A percentile compares a stretch with the other conserved stretches of the same genome.
Evolutionary conservation across 2,888 invertebrate genomes (phyloP).

Genomic region (Coenonympha arcania): DNA sequence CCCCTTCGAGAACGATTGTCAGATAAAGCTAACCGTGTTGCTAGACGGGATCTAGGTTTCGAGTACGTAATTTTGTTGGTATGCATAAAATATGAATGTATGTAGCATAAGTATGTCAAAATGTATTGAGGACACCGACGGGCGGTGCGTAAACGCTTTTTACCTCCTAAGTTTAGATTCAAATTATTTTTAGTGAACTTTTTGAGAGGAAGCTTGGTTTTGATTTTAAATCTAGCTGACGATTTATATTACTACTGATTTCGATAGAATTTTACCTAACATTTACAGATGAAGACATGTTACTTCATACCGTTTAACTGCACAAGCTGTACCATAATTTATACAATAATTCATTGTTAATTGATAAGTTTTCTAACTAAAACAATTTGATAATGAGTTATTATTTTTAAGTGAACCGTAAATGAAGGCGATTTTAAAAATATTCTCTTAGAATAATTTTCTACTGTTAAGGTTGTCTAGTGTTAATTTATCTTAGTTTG

Average conservation of each 20-base stretch:
- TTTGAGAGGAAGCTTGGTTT: too few relatives aligned
- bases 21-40: slow-evolving; percentile 64
- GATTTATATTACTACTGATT: too few relatives aligned
- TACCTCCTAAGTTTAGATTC: slow-evolving; percentile 21
- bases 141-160: slow-evolving; percentile 34
- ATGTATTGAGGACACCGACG: slow-evolving; percentile 44
- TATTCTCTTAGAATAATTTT: background rate
- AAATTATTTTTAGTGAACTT: too few relatives aligned
- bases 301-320: too few relatives aligned
- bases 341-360: too few relatives aligned
- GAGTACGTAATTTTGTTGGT: slow-evolving; percentile 55
- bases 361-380: too few relatives aligned
- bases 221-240: too few relatives aligned
- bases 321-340: too few relatives aligned
- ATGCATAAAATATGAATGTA: slow-evolving; percentile 42
- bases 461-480: background rate
- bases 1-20: slow-evolving; percentile 30
- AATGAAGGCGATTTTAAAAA: background rate
- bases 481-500: background rate
- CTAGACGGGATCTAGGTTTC: slow-evolving; percentile 60
- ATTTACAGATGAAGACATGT: too few relatives aligned
- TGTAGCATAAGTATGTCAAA: slow-evolving; percentile 46
- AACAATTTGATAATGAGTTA: background rate
- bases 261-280: too few relatives aligned
- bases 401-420: background rate